Conservation (phyloP, 2,888 invertebrate species). For the Drosophila percnosoma region DNA sequence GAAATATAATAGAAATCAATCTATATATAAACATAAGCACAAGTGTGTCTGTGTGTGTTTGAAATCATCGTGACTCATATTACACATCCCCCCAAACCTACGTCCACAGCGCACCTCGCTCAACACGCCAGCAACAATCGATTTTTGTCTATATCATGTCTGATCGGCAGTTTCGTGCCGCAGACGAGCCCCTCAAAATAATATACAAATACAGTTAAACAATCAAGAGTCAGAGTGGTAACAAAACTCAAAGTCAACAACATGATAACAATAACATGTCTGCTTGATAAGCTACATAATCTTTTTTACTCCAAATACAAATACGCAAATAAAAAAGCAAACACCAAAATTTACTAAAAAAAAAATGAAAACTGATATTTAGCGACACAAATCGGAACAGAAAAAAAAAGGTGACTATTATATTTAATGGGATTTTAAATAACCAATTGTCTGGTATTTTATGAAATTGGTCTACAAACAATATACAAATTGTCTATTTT, state of each 20-base stretch:
- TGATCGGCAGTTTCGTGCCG: conserved; percentile 24
- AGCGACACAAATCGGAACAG: neutral
- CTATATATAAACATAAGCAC: conserved; percentile 1
- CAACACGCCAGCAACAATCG: neutral
- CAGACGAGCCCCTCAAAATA: conserved; percentile 52
- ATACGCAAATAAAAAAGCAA: neutral
- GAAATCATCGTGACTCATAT: conserved; percentile 46
- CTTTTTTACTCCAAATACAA: neutral
- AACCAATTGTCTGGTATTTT: neutral
- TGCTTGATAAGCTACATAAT: neutral
- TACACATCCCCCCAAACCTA: conserved; percentile 1
- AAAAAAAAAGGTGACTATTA: no score
- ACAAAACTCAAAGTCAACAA: conserved; percentile 42
- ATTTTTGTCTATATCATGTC: conserved; percentile 33
- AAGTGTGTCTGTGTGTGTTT: conserved; percentile 16
- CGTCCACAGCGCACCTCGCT: neutral
- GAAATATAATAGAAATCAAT: neutral
- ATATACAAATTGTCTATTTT: neutral
- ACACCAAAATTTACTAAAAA: neutral
- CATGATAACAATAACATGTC: conserved; percentile 3
- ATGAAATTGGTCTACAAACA: neutral
- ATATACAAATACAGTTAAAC: conserved; percentile 10
- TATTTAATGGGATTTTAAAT: neutral
- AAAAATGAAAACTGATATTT: neutral
- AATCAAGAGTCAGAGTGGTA: conserved; percentile 20